Conservation (phyloP, 2,888 invertebrate genomes). For the Heliconius ismenius region DNA sequence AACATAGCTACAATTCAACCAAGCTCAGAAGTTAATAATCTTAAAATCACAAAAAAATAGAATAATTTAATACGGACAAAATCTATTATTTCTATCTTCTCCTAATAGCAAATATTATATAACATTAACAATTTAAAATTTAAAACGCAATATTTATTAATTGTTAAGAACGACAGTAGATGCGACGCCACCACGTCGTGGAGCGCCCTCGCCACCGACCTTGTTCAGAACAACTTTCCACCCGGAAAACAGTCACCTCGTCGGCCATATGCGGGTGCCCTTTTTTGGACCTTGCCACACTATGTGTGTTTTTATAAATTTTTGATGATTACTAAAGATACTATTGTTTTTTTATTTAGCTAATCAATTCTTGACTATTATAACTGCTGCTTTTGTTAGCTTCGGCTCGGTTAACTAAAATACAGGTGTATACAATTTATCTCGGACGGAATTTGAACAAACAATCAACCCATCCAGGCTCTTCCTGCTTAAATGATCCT, state of each 20-base stretch:
- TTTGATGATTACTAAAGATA: slow-evolving; percentile 21
- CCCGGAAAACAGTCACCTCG: slow-evolving; percentile 62
- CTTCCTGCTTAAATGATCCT: too few species aligned
- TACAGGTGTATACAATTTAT: too few species aligned
- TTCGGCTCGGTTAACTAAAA: too few species aligned
- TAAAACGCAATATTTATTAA: background rate
- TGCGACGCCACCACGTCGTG: slow-evolving; percentile 51
- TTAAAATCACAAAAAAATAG: too few species aligned
- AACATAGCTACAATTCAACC: too few species aligned
- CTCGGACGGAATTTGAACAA: too few species aligned
- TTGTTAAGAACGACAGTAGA: slow-evolving; percentile 5
- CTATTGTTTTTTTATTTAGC: background rate
- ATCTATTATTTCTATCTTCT: background rate
- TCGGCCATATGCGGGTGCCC: slow-evolving; percentile 56
- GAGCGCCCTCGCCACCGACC: slow-evolving; percentile 65
- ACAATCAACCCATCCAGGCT: too few species aligned
- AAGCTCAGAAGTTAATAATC: too few species aligned
- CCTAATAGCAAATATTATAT: background rate
- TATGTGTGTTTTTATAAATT: slow-evolving; percentile 33
- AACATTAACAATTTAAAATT: background rate
- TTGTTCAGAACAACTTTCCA: slow-evolving; percentile 74
- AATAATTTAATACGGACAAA: too few species aligned
- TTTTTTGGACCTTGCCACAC: slow-evolving; percentile 50
- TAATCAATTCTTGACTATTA: background rate
- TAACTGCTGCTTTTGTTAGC: background rate